These are phyloP conservation scores for Cyclophora albipunctata DNA, from an alignment of 2,888 invertebrate species.

Conservation along the genomic window DNA sequence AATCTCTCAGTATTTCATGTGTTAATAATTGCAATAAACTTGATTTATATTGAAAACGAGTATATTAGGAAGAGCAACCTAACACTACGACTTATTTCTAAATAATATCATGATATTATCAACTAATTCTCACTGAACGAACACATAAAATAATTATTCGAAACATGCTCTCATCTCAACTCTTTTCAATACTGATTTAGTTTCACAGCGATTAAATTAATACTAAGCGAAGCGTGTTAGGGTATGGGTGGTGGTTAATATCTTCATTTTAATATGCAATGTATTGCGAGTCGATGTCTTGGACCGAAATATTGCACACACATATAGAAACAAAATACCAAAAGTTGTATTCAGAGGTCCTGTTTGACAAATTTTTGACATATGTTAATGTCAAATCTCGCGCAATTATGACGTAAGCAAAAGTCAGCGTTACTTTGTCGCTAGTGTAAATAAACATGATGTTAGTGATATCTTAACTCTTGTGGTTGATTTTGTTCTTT, in stretches of 20 bases:
- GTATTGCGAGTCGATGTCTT: too few relatives aligned
- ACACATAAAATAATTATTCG: slow-evolving; percentile 29
- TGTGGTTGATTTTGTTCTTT: too few relatives aligned
- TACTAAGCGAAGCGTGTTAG: slow-evolving; percentile 11
- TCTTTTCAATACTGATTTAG: slow-evolving; percentile 13
- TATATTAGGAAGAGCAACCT: slow-evolving; percentile 37
- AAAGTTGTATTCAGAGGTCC: too few relatives aligned
- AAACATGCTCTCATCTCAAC: slow-evolving; percentile 27
- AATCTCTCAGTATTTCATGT: slow-evolving; percentile 1
- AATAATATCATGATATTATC: slow-evolving; percentile 50
- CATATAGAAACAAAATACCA: too few relatives aligned
- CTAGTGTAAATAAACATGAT: too few relatives aligned
- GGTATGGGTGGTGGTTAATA: background rate
- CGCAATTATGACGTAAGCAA: too few relatives aligned
- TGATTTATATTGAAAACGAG: slow-evolving; percentile 1
- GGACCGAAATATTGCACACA: too few relatives aligned
- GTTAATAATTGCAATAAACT: slow-evolving; percentile 1
- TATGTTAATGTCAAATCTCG: too few relatives aligned
- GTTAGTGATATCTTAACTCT: too few relatives aligned
- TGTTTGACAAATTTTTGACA: too few relatives aligned
- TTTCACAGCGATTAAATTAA: slow-evolving; percentile 15
- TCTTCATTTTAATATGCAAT: background rate
- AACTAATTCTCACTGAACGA: slow-evolving; percentile 65
- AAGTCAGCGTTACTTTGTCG: too few relatives aligned
- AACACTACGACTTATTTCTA: slow-evolving; percentile 37